These are phyloP conservation scores for Hirudinaria manillensis DNA, from an alignment of 2,888 invertebrate species.

Conservation along the genomic window DNA sequence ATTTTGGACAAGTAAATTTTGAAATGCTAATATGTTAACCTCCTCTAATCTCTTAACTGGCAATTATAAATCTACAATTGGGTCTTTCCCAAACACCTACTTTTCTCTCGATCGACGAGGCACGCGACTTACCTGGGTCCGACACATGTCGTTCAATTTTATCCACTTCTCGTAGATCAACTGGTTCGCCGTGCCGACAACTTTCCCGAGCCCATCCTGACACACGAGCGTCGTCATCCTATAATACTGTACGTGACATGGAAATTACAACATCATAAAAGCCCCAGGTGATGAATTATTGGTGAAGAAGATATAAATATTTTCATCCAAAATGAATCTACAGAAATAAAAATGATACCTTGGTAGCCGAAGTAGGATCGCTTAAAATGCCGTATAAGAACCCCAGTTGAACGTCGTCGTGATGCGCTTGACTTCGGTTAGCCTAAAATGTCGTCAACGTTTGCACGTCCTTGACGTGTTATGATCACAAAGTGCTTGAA, in stretches of 20 bases:
- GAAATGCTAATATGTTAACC: too few species aligned
- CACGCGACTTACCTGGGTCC: constrained; percentile 55
- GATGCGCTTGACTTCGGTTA: constrained; percentile 72
- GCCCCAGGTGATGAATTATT: background rate
- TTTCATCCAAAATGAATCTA: background rate
- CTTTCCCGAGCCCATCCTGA: constrained; percentile 78
- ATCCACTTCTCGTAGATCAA: constrained; percentile 82
- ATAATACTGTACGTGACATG: constrained; percentile 62
- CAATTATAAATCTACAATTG: too few species aligned
- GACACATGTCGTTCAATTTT: constrained; percentile 73
- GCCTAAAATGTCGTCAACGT: constrained; percentile 43
- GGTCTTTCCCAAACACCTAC: too few species aligned
- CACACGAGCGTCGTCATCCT: constrained; percentile 83
- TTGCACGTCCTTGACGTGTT: background rate
- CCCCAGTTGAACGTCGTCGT: constrained; percentile 87
- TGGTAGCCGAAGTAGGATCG: constrained; percentile 63
- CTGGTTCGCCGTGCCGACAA: constrained; percentile 74
- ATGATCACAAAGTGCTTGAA: background rate
- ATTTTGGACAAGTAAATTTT: too few species aligned
- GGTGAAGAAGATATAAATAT: background rate
- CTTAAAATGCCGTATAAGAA: constrained; percentile 80
- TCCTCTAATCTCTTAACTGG: too few species aligned
- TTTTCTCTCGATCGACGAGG: background rate
- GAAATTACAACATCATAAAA: background rate
- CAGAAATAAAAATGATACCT: constrained; percentile 42